These are phyloP conservation scores for Brachionichthys hirsutus DNA, from an alignment of 2,113 vertebrate genomes.

Conservation along the genomic window DNA sequence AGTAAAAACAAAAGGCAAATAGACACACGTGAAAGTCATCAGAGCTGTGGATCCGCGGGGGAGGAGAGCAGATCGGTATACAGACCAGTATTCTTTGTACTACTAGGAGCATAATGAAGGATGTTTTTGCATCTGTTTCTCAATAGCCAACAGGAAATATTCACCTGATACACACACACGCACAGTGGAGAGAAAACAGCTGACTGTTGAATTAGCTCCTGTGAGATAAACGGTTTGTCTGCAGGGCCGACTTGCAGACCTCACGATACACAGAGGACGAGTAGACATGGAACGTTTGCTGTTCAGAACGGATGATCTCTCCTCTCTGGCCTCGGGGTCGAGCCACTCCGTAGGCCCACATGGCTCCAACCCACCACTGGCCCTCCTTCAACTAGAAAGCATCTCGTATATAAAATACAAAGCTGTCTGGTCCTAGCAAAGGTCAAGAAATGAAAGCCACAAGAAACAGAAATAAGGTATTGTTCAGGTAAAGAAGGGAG, in stretches of 20 bases:
- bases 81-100: background rate
- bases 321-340: constrained; percentile 47
- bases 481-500: no score
- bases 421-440: background rate
- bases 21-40: constrained; percentile 59
- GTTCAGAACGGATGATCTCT: constrained; percentile 69
- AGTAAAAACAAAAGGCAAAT: constrained; percentile 63
- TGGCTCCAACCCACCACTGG: background rate
- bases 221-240: constrained; percentile 17
- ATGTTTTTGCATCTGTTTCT: no score
- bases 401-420: background rate
- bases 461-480: background rate
- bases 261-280: constrained; percentile 43
- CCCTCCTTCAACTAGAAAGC: background rate
- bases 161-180: no score
- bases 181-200: constrained; percentile 48
- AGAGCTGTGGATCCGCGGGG: constrained; percentile 7
- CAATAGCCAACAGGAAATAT: no score
- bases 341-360: constrained; percentile 17
- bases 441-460: background rate
- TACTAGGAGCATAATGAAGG: no score
- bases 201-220: constrained; percentile 32
- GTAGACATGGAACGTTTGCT: constrained; percentile 54
- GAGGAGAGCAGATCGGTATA: background rate
- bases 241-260: constrained; percentile 36